A percentile compares a stretch with the other conserved stretches of the same genome.
phyloP scores from a whole-genome alignment of 2,888 invertebrate genomes.

The Rugalucina vietnamica region DNA sequence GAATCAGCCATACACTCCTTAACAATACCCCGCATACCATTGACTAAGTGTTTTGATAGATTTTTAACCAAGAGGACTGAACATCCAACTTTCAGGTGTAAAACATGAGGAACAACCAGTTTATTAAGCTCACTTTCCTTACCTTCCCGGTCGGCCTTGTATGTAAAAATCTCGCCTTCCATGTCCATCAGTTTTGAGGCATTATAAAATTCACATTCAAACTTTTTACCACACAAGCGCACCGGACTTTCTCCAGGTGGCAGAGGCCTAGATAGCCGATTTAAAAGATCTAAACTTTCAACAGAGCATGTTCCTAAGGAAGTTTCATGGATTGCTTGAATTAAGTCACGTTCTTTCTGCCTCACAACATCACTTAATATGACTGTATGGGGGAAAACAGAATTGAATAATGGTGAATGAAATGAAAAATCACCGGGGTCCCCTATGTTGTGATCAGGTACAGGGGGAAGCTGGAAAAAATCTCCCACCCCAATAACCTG shows the following conservation, averaged over 20 bases:
- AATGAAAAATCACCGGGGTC: neutral
- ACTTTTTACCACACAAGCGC: neutral
- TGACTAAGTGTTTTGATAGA: neutral
- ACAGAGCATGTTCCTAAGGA: neutral
- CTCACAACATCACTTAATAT: neutral
- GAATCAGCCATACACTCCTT: neutral
- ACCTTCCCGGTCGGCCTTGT: neutral
- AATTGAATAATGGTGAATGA: neutral
- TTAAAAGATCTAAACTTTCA: neutral
- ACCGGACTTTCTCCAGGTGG: neutral
- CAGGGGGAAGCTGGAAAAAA: neutral
- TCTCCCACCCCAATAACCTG: neutral
- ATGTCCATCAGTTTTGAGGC: neutral
- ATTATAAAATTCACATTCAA: neutral
- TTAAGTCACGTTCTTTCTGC: neutral
- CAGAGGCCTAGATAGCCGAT: neutral
- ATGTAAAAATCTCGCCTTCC: neutral
- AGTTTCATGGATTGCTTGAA: neutral
- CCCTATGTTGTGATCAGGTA: neutral
- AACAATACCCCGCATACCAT: neutral
- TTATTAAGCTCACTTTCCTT: neutral
- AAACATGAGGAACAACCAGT: neutral
- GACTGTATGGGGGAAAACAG: neutral
- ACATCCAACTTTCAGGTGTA: neutral
- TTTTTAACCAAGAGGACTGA: neutral